These are phyloP conservation scores for Dysdera silvatica DNA, from an alignment of 1,140 invertebrate genomes.

Conservation along the genomic window DNA sequence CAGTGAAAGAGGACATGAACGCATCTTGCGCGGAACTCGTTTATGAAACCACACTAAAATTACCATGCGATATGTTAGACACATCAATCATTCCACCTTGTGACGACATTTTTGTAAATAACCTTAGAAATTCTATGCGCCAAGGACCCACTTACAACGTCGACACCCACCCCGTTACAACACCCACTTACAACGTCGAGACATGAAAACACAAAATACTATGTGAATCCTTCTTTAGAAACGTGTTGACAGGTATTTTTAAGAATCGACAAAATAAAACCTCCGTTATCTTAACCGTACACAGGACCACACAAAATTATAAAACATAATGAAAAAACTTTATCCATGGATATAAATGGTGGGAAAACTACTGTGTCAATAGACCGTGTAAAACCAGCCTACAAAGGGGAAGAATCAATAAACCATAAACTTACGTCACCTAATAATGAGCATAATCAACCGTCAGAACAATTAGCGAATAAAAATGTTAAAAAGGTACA, in stretches of 20 bases:
- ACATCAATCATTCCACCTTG: background rate
- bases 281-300: background rate
- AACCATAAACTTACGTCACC: too few species aligned
- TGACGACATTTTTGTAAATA: background rate
- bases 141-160: background rate
- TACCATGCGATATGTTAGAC: slow-evolving; percentile 30
- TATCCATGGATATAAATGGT: background rate
- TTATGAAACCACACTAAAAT: slow-evolving; percentile 22
- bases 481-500: too few species aligned
- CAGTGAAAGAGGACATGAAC: slow-evolving; percentile 35
- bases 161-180: background rate
- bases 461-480: too few species aligned
- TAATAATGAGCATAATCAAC: too few species aligned
- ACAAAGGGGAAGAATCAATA: too few species aligned
- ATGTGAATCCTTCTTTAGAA: background rate
- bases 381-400: slow-evolving; percentile 1
- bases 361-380: background rate
- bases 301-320: slow-evolving; percentile 1
- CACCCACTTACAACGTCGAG: background rate
- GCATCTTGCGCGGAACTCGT: slow-evolving; percentile 28
- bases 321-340: background rate
- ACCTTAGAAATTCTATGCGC: background rate
- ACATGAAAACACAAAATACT: background rate
- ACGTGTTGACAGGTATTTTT: slow-evolving; percentile 9
- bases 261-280: background rate